A percentile compares a stretch with the other conserved stretches of the same genome.
Evolutionary conservation across 2,888 invertebrate species (phyloP).

Genomic region (Campoplex nolae): DNA sequence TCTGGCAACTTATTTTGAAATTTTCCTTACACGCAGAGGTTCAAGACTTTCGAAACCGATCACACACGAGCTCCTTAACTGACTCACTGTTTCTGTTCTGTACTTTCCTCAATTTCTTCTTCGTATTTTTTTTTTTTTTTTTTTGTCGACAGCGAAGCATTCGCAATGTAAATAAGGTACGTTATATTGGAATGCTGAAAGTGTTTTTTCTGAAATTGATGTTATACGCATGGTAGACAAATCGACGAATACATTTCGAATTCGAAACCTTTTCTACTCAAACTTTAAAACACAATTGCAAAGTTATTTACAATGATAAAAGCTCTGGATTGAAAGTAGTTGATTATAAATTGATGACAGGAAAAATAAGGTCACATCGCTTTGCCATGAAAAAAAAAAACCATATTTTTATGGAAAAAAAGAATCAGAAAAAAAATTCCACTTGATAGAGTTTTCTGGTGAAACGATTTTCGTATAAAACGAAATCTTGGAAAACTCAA

Average conservation of each 20-base stretch:
- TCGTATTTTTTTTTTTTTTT: constrained; percentile 3
- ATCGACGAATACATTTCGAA: constrained; percentile 27
- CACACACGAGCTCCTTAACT: background rate
- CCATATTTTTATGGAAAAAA: background rate
- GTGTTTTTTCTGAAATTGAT: constrained; percentile 59
- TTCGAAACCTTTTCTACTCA: background rate
- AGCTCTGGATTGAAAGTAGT: no score
- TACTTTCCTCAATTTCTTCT: background rate
- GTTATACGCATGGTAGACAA: constrained; percentile 37
- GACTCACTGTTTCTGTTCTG: constrained; percentile 1
- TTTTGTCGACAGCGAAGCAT: constrained; percentile 20
- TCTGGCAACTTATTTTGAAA: background rate
- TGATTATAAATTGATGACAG: no score
- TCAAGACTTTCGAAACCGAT: background rate
- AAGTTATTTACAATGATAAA: background rate
- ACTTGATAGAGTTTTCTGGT: background rate
- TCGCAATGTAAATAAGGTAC: constrained; percentile 56
- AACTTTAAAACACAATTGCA: background rate
- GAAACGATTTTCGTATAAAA: background rate
- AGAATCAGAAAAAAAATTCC: background rate
- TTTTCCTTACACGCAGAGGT: background rate
- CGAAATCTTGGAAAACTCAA: background rate
- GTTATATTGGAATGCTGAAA: constrained; percentile 55
- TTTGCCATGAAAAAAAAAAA: background rate
- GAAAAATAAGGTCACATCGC: no score